Evolutionary conservation across 2,797 vertebrate genomes (phyloP).

Genomic region (Sternarchorhynchus goeldii): DNA sequence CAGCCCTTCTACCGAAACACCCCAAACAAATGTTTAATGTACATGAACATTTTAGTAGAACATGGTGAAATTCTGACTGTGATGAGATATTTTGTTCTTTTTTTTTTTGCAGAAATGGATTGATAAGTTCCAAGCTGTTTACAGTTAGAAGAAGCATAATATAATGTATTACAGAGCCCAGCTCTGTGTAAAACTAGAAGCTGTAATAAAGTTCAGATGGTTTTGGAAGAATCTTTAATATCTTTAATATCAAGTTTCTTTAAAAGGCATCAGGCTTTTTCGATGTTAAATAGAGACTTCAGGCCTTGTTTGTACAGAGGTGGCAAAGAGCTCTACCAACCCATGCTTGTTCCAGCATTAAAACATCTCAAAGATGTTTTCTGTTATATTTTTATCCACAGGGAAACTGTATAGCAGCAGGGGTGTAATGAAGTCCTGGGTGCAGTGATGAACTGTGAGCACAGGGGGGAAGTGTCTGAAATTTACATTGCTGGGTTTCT

Average conservation of each 20-base stretch:
- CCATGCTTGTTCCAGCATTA: background rate
- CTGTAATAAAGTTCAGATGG: background rate
- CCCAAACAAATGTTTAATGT: too few species aligned
- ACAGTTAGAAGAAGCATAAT: background rate
- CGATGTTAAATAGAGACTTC: too few species aligned
- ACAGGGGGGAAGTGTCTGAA: conserved; percentile 25
- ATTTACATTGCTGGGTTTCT: conserved; percentile 44
- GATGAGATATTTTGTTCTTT: background rate
- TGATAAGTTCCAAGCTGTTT: background rate
- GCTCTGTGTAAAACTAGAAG: background rate
- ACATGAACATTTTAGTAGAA: too few species aligned
- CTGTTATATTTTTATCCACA: conserved; percentile 74
- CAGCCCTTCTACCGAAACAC: too few species aligned
- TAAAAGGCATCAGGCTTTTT: too few species aligned
- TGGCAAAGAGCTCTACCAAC: background rate
- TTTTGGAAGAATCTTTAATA: too few species aligned
- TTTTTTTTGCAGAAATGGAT: background rate
- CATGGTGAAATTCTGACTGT: too few species aligned
- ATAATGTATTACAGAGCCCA: background rate
- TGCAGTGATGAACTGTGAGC: conserved; percentile 28
- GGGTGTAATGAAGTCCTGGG: conserved; percentile 49
- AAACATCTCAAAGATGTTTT: conserved; percentile 59
- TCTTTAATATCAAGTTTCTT: too few species aligned
- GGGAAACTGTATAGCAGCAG: conserved; percentile 74
- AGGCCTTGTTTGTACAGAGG: background rate